phyloP scores from a whole-genome alignment of 2,797 vertebrate genomes.

The Momotus momota region DNA sequence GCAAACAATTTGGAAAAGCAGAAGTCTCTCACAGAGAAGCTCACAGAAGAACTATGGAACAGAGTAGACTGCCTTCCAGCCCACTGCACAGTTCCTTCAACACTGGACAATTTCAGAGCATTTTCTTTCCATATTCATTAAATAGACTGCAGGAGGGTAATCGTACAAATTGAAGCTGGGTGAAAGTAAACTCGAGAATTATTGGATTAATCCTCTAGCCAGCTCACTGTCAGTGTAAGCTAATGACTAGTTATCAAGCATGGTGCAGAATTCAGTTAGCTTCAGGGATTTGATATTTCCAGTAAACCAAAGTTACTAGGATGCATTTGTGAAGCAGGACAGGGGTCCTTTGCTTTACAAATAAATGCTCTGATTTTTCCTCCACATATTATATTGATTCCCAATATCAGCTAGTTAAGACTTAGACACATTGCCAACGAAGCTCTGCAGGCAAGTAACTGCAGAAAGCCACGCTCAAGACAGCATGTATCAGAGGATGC shows the following conservation, averaged over 20 bases:
- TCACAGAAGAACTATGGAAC: neutral
- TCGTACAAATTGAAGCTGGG: neutral
- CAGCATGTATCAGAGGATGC: neutral
- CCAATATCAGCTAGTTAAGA: neutral
- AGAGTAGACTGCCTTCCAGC: neutral
- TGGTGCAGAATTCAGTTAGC: neutral
- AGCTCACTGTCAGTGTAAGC: neutral
- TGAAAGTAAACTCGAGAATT: constrained; percentile 29
- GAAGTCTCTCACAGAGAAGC: neutral
- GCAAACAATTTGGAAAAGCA: neutral
- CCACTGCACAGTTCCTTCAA: neutral
- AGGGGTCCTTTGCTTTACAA: neutral
- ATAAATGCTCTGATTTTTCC: neutral
- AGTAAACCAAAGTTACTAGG: neutral
- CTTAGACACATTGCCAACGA: neutral
- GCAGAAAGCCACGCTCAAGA: neutral
- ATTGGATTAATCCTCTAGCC: neutral
- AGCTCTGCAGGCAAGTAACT: neutral
- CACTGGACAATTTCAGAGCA: neutral
- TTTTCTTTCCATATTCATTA: neutral
- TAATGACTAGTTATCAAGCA: neutral
- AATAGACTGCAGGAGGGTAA: neutral
- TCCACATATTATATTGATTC: neutral
- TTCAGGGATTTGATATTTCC: neutral
- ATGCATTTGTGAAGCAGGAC: neutral